A percentile compares a stretch with the other conserved stretches of the same genome.
Conservation (phyloP, 2,888 invertebrate genomes). For the Chrysotoxum bicinctum region DNA sequence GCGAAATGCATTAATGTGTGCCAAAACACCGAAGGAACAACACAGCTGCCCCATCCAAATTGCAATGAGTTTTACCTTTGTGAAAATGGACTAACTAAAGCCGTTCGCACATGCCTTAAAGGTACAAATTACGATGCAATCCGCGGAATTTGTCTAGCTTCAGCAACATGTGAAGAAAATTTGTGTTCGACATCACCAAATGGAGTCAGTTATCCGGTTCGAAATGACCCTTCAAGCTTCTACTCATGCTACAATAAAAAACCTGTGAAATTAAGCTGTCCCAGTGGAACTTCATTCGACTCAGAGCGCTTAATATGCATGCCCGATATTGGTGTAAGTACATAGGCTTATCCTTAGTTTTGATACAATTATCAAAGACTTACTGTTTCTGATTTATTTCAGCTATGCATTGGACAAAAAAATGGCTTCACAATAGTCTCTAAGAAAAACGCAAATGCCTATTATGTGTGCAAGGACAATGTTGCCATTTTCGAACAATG, state of each 20-base stretch:
- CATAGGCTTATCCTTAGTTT: neutral
- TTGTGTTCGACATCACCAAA: slow-evolving; percentile 73
- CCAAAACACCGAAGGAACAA: slow-evolving; percentile 50
- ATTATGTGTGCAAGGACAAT: slow-evolving; percentile 73
- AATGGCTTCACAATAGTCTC: slow-evolving; percentile 36
- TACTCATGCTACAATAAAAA: slow-evolving; percentile 74
- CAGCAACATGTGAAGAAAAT: slow-evolving; percentile 72
- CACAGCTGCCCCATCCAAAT: slow-evolving; percentile 75
- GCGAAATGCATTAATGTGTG: slow-evolving; percentile 78
- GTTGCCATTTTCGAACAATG: slow-evolving; percentile 58
- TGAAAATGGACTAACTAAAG: slow-evolving; percentile 72
- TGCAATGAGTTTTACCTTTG: slow-evolving; percentile 77
- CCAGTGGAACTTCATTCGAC: slow-evolving; percentile 66
- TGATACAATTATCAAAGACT: slow-evolving; percentile 1
- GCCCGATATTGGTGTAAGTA: slow-evolving; percentile 72
- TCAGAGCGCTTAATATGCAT: slow-evolving; percentile 28
- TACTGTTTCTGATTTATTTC: neutral
- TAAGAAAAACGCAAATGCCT: slow-evolving; percentile 72
- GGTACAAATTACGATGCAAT: slow-evolving; percentile 74
- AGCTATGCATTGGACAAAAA: slow-evolving; percentile 48
- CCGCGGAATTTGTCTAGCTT: slow-evolving; percentile 70
- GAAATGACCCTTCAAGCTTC: slow-evolving; percentile 69
- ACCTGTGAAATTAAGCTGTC: slow-evolving; percentile 70
- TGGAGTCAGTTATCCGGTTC: slow-evolving; percentile 73
- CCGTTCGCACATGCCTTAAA: slow-evolving; percentile 75